Conservation (phyloP, 2,888 invertebrate genomes). For the Ernsta delagoae region DNA sequence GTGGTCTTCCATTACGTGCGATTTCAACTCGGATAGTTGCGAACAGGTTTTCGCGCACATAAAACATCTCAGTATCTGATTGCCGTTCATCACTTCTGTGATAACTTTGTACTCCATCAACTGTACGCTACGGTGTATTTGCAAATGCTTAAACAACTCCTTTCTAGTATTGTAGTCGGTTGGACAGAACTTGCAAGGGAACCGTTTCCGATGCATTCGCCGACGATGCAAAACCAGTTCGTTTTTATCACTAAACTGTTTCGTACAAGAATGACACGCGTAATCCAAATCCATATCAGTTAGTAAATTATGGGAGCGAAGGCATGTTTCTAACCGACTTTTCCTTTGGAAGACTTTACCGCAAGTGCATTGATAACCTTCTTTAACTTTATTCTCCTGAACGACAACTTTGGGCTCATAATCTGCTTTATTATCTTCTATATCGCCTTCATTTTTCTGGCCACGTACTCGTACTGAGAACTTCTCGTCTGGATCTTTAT, state of each 20-base stretch:
- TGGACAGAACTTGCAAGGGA: constrained; percentile 78
- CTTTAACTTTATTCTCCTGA: constrained; percentile 47
- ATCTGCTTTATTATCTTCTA: constrained; percentile 37
- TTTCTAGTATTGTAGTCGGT: constrained; percentile 75
- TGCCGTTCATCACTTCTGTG: constrained; percentile 70
- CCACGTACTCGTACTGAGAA: constrained; percentile 30
- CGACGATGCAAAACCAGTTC: constrained; percentile 66
- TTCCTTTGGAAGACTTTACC: constrained; percentile 65
- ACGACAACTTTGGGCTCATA: constrained; percentile 23
- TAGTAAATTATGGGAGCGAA: constrained; percentile 65
- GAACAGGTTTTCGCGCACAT: constrained; percentile 67
- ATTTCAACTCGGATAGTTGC: constrained; percentile 69
- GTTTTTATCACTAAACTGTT: constrained; percentile 66
- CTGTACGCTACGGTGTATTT: constrained; percentile 75
- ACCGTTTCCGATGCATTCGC: constrained; percentile 67
- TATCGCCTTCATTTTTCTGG: constrained; percentile 34
- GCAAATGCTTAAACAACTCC: constrained; percentile 73
- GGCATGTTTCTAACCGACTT: constrained; percentile 73
- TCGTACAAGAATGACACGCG: constrained; percentile 64
- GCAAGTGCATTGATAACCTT: constrained; percentile 73
- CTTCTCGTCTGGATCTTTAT: constrained; percentile 39
- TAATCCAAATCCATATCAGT: constrained; percentile 52
- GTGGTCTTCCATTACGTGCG: constrained; percentile 75
- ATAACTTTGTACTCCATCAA: constrained; percentile 78
- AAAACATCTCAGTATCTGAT: constrained; percentile 71